Conservation (phyloP, 2,797 vertebrate genomes). For the Falco novaeseelandiae region DNA sequence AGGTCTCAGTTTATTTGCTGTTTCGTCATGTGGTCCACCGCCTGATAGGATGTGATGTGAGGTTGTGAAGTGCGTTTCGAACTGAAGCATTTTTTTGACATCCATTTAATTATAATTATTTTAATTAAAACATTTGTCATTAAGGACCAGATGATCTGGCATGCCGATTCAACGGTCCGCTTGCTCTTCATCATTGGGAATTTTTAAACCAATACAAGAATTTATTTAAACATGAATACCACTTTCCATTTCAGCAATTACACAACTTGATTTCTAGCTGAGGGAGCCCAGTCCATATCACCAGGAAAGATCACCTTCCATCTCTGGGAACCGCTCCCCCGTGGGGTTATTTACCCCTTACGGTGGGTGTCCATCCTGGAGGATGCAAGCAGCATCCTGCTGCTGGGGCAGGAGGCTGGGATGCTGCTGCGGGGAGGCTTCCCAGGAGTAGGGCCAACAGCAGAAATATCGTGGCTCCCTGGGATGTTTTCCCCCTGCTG, state of each 20-base stretch:
- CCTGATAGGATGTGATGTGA: conserved; percentile 58
- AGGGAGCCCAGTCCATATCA: not conserved
- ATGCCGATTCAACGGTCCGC: not conserved
- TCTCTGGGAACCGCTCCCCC: accelerated
- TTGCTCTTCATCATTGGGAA: not conserved
- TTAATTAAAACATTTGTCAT: conserved; percentile 59
- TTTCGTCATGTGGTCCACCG: not conserved
- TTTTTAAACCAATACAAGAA: not conserved
- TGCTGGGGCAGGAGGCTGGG: accelerated
- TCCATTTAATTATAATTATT: conserved; percentile 73
- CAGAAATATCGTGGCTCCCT: not conserved
- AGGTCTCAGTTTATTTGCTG: not conserved
- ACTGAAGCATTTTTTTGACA: conserved; percentile 68
- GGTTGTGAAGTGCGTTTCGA: not conserved
- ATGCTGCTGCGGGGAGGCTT: not conserved
- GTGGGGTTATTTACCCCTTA: not conserved
- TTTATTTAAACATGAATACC: not conserved
- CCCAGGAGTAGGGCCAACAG: accelerated
- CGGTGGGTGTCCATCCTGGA: not conserved
- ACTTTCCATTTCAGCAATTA: conserved; percentile 9
- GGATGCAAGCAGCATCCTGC: not conserved
- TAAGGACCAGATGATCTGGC: not conserved
- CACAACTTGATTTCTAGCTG: not conserved
- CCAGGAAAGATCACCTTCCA: not conserved
- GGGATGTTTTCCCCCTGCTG: not conserved